These are phyloP conservation scores for Periparus ater DNA, from an alignment of 2,797 vertebrate species.

Conservation along the genomic window DNA sequence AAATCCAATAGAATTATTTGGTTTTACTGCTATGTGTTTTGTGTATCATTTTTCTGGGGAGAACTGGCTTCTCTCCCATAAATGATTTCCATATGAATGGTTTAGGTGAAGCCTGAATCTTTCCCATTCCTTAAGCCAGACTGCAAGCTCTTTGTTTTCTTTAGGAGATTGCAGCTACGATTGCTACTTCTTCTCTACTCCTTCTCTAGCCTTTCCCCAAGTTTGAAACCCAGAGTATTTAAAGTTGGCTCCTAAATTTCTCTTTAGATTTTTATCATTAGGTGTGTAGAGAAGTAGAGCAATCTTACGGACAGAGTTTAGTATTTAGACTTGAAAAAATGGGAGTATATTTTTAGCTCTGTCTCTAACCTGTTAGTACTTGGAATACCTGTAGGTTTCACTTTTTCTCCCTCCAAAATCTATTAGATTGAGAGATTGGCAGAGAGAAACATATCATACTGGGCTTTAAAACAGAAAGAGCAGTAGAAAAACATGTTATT, in stretches of 20 bases:
- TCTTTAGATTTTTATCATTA: neutral
- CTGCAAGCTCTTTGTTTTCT: neutral
- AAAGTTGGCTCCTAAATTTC: neutral
- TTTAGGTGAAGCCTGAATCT: neutral
- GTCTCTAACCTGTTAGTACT: neutral
- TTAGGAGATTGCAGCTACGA: neutral
- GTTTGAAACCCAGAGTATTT: neutral
- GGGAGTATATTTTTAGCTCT: neutral
- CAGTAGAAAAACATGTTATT: neutral
- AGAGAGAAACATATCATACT: neutral
- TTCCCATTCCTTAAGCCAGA: neutral
- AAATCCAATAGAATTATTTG: neutral
- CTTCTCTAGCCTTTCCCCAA: neutral
- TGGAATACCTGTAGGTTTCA: neutral
- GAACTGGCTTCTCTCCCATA: neutral
- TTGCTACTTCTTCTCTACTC: neutral
- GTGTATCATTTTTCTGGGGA: neutral
- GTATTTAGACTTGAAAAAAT: neutral
- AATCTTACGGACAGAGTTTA: neutral
- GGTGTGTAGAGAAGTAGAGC: neutral
- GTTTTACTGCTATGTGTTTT: neutral
- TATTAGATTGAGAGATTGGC: neutral
- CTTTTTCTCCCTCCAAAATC: neutral
- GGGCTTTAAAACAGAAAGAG: neutral
- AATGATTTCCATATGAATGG: neutral